phyloP scores from a whole-genome alignment of 2,888 invertebrate genomes.

The Endotricha flammealis region DNA sequence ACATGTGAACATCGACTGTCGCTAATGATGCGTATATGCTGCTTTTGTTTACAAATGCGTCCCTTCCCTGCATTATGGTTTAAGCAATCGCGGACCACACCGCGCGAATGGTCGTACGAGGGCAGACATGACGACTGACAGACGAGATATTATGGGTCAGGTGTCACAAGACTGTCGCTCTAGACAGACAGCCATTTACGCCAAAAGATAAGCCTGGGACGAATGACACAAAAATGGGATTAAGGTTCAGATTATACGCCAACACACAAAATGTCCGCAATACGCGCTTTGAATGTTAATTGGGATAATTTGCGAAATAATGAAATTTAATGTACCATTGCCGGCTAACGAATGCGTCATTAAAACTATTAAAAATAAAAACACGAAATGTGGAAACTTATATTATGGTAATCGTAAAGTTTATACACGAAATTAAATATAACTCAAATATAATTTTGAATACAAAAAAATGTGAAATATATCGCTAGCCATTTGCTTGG shows the following conservation, averaged over 20 bases:
- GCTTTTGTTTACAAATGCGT: conserved; percentile 56
- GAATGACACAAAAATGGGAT: background rate
- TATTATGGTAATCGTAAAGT: conserved; percentile 15
- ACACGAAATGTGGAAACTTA: conserved; percentile 15
- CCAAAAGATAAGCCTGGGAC: conserved; percentile 15
- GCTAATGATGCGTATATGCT: conserved; percentile 31
- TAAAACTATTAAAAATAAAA: conserved; percentile 21
- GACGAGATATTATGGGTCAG: conserved; percentile 13
- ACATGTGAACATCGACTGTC: conserved; percentile 15
- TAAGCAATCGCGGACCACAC: conserved; percentile 28
- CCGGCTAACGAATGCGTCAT: conserved; percentile 15
- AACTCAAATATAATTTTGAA: conserved; percentile 14
- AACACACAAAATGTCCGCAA: background rate
- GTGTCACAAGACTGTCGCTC: conserved; percentile 11
- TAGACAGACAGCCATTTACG: conserved; percentile 21
- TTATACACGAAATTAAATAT: conserved; percentile 12
- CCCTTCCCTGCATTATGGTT: conserved; percentile 21
- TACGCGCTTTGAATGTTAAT: conserved; percentile 23
- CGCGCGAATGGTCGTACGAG: conserved; percentile 40
- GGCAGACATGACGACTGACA: conserved; percentile 21
- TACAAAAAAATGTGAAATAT: conserved; percentile 28
- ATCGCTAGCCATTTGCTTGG: conserved; percentile 35
- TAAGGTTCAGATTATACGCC: background rate
- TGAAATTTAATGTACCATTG: conserved; percentile 30
- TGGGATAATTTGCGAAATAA: conserved; percentile 19